Percentiles rank a stretch among this genome's conserved stretches.
Evolutionary conservation across 2,113 vertebrate genomes (phyloP).

Genomic region (Callithrix jacchus): DNA sequence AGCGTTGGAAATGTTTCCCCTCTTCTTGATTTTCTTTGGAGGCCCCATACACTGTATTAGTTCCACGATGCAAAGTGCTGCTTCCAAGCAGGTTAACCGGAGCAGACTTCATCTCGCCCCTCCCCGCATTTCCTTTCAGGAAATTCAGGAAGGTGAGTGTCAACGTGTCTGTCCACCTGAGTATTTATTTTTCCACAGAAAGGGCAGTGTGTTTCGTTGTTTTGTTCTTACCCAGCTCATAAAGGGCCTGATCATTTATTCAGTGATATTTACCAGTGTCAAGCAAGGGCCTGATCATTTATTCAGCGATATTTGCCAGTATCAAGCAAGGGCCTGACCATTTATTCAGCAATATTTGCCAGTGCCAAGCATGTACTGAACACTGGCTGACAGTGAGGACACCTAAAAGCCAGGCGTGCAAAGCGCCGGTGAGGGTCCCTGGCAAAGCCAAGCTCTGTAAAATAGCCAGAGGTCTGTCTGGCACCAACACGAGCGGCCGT

Average conservation of each 20-base stretch:
- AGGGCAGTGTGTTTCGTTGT: neutral
- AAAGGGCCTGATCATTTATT: neutral
- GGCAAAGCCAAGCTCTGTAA: neutral
- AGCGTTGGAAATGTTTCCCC: neutral
- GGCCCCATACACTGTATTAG: neutral
- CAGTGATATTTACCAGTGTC: neutral
- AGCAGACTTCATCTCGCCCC: no score
- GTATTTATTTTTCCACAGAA: neutral
- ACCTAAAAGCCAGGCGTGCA: neutral
- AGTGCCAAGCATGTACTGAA: neutral
- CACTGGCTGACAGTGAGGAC: neutral
- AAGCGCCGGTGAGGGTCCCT: neutral
- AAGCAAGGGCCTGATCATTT: no score
- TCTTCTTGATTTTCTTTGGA: neutral
- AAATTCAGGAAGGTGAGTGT: neutral
- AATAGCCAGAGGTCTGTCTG: no score
- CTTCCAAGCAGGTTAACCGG: neutral
- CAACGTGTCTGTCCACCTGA: neutral
- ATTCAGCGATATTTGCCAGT: neutral
- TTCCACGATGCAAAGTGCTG: neutral
- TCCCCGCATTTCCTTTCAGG: neutral
- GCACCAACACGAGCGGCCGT: no score
- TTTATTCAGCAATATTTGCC: neutral
- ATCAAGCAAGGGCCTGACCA: neutral
- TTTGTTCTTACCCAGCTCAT: neutral